Conservation (phyloP, 2,888 invertebrate genomes). For the Bhutanitis thaidina region DNA sequence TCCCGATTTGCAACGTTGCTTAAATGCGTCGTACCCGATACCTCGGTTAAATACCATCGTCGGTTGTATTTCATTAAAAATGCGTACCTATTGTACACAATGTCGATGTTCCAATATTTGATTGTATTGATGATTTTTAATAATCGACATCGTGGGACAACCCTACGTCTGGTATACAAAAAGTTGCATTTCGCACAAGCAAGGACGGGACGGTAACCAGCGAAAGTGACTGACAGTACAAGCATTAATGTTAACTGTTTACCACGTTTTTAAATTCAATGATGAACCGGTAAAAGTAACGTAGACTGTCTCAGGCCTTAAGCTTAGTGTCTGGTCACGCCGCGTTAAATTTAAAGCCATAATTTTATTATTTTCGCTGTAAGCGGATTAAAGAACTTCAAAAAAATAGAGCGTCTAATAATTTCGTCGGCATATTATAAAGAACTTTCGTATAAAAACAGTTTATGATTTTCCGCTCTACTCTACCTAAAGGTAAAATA, state of each 20-base stretch:
- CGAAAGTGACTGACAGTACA: conserved; percentile 41
- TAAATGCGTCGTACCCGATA: too few species aligned
- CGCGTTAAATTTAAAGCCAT: not conserved
- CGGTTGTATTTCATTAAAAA: too few species aligned
- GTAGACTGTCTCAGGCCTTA: not conserved
- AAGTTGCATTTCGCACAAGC: conserved; percentile 14
- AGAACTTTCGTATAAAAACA: too few species aligned
- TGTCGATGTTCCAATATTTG: too few species aligned
- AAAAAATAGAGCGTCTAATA: too few species aligned
- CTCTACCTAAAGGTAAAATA: too few species aligned
- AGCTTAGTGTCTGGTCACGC: not conserved
- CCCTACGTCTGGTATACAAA: not conserved
- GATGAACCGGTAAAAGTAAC: conserved; percentile 41
- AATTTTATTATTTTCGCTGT: not conserved
- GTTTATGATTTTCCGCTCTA: too few species aligned
- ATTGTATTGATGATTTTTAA: too few species aligned
- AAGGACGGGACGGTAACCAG: conserved; percentile 29
- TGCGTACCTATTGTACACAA: too few species aligned
- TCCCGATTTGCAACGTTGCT: not conserved
- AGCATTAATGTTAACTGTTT: conserved; percentile 35
- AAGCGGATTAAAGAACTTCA: not conserved
- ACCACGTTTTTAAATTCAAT: conserved; percentile 41
- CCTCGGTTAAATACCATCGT: too few species aligned
- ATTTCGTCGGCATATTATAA: too few species aligned
- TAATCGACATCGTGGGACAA: too few species aligned